phyloP scores from a whole-genome alignment of 1,140 invertebrate species.

The Euborellia annulipes region DNA sequence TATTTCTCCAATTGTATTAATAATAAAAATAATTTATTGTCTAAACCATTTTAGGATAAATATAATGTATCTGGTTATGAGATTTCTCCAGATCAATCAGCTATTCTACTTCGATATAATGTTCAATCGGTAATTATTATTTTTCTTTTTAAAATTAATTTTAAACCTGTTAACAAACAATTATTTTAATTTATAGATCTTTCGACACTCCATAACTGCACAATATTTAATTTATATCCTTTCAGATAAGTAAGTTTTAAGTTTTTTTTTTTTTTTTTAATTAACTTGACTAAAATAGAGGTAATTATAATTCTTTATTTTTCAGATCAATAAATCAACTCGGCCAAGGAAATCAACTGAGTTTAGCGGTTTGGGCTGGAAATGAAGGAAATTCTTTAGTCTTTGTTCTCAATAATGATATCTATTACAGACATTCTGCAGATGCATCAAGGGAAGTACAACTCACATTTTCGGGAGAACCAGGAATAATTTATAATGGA shows the following conservation, averaged over 20 bases:
- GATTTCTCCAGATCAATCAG: conserved; percentile 20
- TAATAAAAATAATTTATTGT: too few relatives aligned
- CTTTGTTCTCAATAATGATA: conserved; percentile 66
- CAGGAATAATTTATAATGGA: conserved; percentile 49
- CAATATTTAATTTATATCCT: too few relatives aligned
- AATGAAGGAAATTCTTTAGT: conserved; percentile 50
- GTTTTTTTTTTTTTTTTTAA: too few relatives aligned
- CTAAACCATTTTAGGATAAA: conserved; percentile 17
- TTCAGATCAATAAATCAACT: conserved; percentile 22
- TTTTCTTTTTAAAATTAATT: too few relatives aligned
- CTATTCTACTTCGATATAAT: conserved; percentile 20
- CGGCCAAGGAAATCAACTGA: conserved; percentile 31
- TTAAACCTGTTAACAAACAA: too few relatives aligned
- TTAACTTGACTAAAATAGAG: too few relatives aligned
- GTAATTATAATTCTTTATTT: conserved; percentile 10
- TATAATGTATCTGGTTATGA: conserved; percentile 19
- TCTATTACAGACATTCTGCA: conserved; percentile 48
- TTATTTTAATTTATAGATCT: too few relatives aligned
- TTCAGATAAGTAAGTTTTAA: too few relatives aligned
- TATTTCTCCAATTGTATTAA: too few relatives aligned
- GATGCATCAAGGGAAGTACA: conserved; percentile 26
- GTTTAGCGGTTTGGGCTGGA: conserved; percentile 51
- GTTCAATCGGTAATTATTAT: conserved; percentile 8
- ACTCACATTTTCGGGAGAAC: conserved; percentile 35
- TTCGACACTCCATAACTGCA: too few relatives aligned